These are phyloP conservation scores for Sebastes vulpes DNA, from an alignment of 2,797 vertebrate species.

Conservation along the genomic window DNA sequence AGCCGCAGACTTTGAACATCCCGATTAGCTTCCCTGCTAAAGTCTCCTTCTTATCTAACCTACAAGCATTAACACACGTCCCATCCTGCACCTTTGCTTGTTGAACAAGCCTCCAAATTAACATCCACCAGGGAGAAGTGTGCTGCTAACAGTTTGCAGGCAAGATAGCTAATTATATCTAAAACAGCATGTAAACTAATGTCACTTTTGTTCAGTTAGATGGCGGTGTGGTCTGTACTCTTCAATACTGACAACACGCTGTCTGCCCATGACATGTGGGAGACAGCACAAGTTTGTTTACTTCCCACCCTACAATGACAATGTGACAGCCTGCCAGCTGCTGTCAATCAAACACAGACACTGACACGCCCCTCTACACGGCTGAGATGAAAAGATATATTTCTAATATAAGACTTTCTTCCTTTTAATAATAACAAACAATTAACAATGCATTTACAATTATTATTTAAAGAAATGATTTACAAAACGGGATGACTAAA, in stretches of 20 bases:
- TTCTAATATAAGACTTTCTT: not conserved
- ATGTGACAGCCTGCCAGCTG: not conserved
- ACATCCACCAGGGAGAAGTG: not conserved
- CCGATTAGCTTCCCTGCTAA: not conserved
- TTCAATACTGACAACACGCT: not conserved
- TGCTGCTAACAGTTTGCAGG: not conserved
- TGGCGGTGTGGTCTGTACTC: not conserved
- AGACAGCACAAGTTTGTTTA: not conserved
- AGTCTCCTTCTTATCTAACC: not conserved
- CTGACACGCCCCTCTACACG: not conserved
- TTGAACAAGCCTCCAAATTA: too few species aligned
- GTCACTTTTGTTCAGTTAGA: not conserved
- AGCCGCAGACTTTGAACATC: too few species aligned
- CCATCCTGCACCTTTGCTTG: not conserved
- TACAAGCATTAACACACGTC: not conserved
- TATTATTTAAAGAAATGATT: not conserved
- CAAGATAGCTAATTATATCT: not conserved
- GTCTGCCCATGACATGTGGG: too few species aligned
- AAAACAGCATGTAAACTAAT: not conserved
- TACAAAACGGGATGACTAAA: not conserved
- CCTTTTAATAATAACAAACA: not conserved
- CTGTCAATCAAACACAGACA: not conserved
- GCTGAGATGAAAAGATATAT: not conserved
- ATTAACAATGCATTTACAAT: not conserved
- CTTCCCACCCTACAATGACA: not conserved